phyloP scores from a whole-genome alignment of 2,888 invertebrate genomes.

The Oxyteleia sp. region DNA sequence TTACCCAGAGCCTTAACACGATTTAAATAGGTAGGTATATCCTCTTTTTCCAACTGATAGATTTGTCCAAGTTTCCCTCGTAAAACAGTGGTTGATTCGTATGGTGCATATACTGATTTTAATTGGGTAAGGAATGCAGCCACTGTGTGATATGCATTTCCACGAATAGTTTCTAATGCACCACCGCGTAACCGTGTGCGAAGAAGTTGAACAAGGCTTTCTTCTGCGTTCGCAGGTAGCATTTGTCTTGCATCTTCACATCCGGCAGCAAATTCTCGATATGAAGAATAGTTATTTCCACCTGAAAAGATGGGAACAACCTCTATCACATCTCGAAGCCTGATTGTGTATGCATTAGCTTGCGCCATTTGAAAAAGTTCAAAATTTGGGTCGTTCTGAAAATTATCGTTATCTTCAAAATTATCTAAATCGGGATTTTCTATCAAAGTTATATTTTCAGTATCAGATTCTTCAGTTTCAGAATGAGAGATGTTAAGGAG shows the following conservation, averaged over 20 bases:
- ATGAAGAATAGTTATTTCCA: background rate
- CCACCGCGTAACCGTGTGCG: background rate
- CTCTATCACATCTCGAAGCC: background rate
- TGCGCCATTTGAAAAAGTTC: background rate
- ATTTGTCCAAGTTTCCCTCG: background rate
- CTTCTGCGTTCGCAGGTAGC: background rate
- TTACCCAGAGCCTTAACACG: background rate
- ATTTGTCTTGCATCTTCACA: constrained; percentile 2
- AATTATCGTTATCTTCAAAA: background rate
- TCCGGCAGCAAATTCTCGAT: background rate
- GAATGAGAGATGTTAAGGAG: no score
- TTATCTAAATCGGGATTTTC: no score
- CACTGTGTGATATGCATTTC: background rate
- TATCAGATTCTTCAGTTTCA: no score
- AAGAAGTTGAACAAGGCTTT: background rate
- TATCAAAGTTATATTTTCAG: no score
- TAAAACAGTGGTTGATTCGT: background rate
- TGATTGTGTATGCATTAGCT: background rate
- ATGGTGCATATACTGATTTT: constrained; percentile 1
- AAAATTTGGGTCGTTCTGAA: no score
- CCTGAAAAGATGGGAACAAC: background rate
- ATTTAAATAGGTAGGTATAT: background rate
- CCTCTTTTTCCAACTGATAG: background rate
- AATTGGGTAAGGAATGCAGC: background rate
- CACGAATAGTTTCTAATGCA: background rate